Percentiles rank a stretch among this genome's conserved stretches.
Evolutionary conservation across 2,888 invertebrate genomes (phyloP).

Genomic region (Lepeophtheirus nordmannii): DNA sequence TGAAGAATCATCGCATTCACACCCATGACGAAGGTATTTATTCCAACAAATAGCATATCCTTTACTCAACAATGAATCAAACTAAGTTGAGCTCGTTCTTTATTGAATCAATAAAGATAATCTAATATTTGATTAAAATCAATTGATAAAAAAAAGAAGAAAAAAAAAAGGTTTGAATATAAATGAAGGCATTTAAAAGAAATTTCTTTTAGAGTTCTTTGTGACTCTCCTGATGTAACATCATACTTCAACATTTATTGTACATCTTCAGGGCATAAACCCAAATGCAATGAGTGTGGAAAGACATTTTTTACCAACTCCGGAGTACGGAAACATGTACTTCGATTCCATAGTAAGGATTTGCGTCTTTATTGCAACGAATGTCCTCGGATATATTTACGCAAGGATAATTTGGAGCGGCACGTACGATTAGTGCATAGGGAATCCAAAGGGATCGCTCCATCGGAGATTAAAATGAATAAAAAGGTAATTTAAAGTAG

Average conservation of each 20-base stretch:
- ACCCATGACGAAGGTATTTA: constrained; percentile 9
- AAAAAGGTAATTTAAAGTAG: no score
- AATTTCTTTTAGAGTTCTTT: neutral
- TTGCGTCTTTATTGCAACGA: neutral
- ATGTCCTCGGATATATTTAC: constrained; percentile 5
- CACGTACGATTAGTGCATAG: neutral
- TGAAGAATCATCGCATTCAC: constrained; percentile 9
- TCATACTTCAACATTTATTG: neutral
- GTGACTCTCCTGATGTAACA: neutral
- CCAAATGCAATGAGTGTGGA: neutral
- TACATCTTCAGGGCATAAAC: constrained; percentile 1
- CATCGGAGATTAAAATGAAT: neutral
- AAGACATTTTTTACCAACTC: constrained; percentile 10
- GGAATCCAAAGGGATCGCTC: neutral
- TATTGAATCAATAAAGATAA: no score
- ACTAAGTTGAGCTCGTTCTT: no score
- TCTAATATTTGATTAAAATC: no score
- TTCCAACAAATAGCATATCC: neutral
- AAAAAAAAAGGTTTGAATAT: no score
- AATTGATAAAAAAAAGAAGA: no score
- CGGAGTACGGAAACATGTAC: neutral
- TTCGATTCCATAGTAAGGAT: constrained; percentile 4
- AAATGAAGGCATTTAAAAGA: no score
- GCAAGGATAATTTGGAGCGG: constrained; percentile 12
- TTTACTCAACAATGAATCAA: neutral